These are phyloP conservation scores for Ornithoptera priamus DNA, from an alignment of 2,888 invertebrate species.

Conservation along the genomic window DNA sequence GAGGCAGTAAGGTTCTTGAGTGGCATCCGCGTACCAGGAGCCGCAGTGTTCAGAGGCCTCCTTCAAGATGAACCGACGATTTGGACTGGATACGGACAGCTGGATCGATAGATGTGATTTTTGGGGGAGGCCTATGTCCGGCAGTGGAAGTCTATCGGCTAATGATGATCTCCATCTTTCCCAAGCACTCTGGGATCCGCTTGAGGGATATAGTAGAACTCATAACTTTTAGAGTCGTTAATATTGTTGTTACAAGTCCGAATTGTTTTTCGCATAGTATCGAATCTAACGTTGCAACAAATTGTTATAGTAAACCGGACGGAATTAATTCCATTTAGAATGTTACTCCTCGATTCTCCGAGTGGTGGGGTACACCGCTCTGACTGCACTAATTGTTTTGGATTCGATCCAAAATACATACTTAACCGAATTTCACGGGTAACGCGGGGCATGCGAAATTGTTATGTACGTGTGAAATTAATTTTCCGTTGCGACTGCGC, in stretches of 20 bases:
- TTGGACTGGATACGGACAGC: too few relatives aligned
- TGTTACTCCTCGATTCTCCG: slow-evolving; percentile 50
- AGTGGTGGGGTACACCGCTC: slow-evolving; percentile 50
- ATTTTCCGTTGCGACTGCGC: slow-evolving; percentile 23
- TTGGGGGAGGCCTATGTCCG: too few relatives aligned
- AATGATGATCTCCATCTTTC: too few relatives aligned
- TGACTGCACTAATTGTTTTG: slow-evolving; percentile 75
- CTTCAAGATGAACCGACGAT: too few relatives aligned
- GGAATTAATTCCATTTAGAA: slow-evolving; percentile 60
- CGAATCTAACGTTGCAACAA: slow-evolving; percentile 26
- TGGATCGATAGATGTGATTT: too few relatives aligned
- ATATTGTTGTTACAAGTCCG: neutral
- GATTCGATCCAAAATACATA: slow-evolving; percentile 74
- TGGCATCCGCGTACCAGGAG: too few relatives aligned
- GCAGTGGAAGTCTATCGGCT: too few relatives aligned
- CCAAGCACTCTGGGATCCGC: too few relatives aligned
- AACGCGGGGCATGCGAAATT: slow-evolving; percentile 58
- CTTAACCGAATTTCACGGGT: slow-evolving; percentile 69
- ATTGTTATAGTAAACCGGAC: slow-evolving; percentile 35
- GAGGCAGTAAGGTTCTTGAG: too few relatives aligned
- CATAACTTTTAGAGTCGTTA: too few relatives aligned
- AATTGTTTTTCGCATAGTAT: slow-evolving; percentile 21
- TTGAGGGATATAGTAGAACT: too few relatives aligned
- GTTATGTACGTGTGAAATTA: slow-evolving; percentile 44
- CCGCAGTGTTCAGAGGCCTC: too few relatives aligned